phyloP scores from a whole-genome alignment of 2,888 invertebrate species.

The Heliconius cydno region DNA sequence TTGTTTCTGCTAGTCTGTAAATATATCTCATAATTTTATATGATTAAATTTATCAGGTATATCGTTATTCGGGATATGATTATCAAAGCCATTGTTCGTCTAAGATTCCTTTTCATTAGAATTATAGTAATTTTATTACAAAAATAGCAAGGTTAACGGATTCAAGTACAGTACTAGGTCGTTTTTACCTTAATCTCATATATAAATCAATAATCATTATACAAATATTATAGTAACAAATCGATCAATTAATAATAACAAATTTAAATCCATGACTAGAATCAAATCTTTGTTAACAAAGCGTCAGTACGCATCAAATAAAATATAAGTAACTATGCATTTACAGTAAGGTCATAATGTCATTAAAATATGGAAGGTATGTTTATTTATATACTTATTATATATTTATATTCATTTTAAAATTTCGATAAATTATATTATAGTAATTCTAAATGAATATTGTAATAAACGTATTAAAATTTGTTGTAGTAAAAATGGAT shows the following conservation, averaged over 20 bases:
- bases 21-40: constrained; percentile 58
- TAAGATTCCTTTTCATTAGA: constrained; percentile 32
- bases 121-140: constrained; percentile 33
- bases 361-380: constrained; percentile 19
- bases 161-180: constrained; percentile 38
- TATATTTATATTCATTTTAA: constrained; percentile 13
- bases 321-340: constrained; percentile 21
- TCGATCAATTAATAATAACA: constrained; percentile 37
- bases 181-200: constrained; percentile 29
- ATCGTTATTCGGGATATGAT: constrained; percentile 77
- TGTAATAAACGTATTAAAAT: constrained; percentile 25
- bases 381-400: constrained; percentile 11
- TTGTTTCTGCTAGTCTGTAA: constrained; percentile 69
- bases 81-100: constrained; percentile 52
- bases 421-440: neutral
- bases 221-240: constrained; percentile 40
- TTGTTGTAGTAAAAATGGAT: constrained; percentile 17
- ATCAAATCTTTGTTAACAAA: constrained; percentile 29
- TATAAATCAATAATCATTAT: constrained; percentile 35
- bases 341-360: constrained; percentile 16
- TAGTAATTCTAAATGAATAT: constrained; percentile 8
- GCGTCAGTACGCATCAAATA: constrained; percentile 28
- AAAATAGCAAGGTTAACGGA: constrained; percentile 37
- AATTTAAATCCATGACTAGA: constrained; percentile 39
- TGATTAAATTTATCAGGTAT: constrained; percentile 77